phyloP scores from a whole-genome alignment of 2,888 invertebrate genomes.

The Polymixis lichenea region DNA sequence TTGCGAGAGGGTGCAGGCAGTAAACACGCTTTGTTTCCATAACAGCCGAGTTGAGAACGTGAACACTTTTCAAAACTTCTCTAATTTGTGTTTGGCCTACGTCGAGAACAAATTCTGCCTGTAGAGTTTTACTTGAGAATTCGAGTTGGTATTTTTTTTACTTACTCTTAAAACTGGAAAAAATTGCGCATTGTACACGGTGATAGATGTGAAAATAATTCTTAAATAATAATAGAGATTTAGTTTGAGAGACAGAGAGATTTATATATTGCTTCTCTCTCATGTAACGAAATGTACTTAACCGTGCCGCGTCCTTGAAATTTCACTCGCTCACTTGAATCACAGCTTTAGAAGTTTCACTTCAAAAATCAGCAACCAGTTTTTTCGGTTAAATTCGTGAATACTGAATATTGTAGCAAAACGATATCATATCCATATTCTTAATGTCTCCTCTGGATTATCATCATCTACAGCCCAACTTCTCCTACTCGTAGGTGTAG shows the following conservation, averaged over 20 bases:
- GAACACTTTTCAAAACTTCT: constrained; percentile 54
- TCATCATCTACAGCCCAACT: background rate
- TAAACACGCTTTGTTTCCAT: constrained; percentile 49
- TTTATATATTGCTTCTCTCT: too few species aligned
- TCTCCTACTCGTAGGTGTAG: background rate
- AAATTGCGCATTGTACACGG: too few species aligned
- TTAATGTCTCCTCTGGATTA: background rate
- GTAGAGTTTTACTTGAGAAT: constrained; percentile 21
- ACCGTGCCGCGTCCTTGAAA: too few species aligned
- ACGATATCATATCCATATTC: background rate
- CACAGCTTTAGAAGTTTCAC: too few species aligned
- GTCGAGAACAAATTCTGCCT: constrained; percentile 26
- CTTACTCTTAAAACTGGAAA: background rate
- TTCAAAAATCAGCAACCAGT: too few species aligned
- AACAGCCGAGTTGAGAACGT: constrained; percentile 25
- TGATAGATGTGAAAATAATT: too few species aligned
- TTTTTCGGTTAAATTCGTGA: too few species aligned
- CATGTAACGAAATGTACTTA: too few species aligned
- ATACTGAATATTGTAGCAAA: too few species aligned
- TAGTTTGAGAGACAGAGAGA: too few species aligned
- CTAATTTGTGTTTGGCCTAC: constrained; percentile 51
- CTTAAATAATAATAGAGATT: too few species aligned
- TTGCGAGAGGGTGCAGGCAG: constrained; percentile 20
- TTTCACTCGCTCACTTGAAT: background rate
- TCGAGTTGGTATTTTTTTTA: constrained; percentile 6